phyloP scores from a whole-genome alignment of 1,140 invertebrate species.

The Limonius californicus region DNA sequence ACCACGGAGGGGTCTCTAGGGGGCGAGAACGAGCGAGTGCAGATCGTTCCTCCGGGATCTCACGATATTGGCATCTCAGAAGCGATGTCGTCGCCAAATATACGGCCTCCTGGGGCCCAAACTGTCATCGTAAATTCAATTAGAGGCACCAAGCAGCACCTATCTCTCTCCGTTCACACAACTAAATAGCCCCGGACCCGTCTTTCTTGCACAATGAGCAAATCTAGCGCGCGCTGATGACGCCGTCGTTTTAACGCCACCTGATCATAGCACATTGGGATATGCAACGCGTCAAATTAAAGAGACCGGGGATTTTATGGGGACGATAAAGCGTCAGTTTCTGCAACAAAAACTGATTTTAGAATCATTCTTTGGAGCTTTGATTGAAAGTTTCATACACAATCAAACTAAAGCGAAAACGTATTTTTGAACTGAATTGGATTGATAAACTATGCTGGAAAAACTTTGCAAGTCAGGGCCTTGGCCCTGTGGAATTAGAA shows the following conservation, averaged over 20 bases:
- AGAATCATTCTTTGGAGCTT: too few species aligned
- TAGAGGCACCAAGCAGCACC: slow-evolving; percentile 31
- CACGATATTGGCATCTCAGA: slow-evolving; percentile 45
- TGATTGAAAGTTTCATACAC: too few species aligned
- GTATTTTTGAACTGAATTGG: too few species aligned
- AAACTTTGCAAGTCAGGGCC: too few species aligned
- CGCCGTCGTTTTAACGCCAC: not conserved
- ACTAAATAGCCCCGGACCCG: not conserved
- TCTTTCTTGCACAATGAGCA: not conserved
- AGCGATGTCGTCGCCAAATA: slow-evolving; percentile 46
- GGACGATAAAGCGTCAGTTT: too few species aligned
- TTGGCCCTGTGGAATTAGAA: too few species aligned
- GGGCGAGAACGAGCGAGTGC: slow-evolving; percentile 38
- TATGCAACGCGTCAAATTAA: too few species aligned
- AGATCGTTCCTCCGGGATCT: slow-evolving; percentile 44
- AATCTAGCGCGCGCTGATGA: not conserved
- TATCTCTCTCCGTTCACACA: not conserved
- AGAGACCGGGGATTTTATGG: too few species aligned
- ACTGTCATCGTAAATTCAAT: slow-evolving; percentile 47
- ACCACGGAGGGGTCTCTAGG: slow-evolving; percentile 23
- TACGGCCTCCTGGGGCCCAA: slow-evolving; percentile 43
- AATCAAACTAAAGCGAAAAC: too few species aligned
- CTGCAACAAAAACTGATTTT: too few species aligned
- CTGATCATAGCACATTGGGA: not conserved
- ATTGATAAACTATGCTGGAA: too few species aligned